Conservation (phyloP, 2,113 vertebrate genomes). For the Macaca fascicularis region T2T-MFA8v1.1 NC_088376.1:47454001-47454500, state of each 20-base stretch:
- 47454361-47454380: background rate
- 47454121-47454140: background rate
- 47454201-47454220: background rate
- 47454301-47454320: background rate
- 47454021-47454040: background rate
- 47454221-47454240: background rate
- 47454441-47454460: background rate
- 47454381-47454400: background rate
- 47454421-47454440: background rate
- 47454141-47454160: too few species aligned
- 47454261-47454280: too few species aligned
- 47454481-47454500: background rate
- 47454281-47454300: background rate
- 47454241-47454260: background rate
- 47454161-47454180: too few species aligned
- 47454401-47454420: background rate
- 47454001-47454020: background rate
- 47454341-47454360: background rate
- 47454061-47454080: background rate
- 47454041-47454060: background rate
- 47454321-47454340: background rate
- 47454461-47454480: background rate
- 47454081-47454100: background rate
- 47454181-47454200: background rate
- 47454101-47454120: background rate